Conservation (phyloP, 2,888 invertebrate genomes). For the Agrochola macilenta region DNA sequence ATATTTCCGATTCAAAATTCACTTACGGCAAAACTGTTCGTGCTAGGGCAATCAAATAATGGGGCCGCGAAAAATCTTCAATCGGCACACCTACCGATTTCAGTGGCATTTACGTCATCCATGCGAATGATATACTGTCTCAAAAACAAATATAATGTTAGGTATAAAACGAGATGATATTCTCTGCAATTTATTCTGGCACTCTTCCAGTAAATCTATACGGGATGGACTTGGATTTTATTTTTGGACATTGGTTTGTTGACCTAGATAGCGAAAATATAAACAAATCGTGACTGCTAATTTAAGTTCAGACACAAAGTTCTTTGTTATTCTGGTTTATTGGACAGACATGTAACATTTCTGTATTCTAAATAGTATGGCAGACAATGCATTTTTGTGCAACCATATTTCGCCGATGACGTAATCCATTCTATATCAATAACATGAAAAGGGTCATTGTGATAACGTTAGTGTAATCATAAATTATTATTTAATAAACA, state of each 20-base stretch:
- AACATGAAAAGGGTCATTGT: neutral
- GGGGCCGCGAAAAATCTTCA: slow-evolving; percentile 4
- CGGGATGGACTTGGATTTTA: slow-evolving; percentile 70
- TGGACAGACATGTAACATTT: neutral
- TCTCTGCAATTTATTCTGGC: slow-evolving; percentile 73
- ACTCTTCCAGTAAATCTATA: slow-evolving; percentile 70
- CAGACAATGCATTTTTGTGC: neutral
- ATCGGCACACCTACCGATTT: slow-evolving; percentile 1
- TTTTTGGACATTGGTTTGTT: slow-evolving; percentile 79
- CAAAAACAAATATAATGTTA: slow-evolving; percentile 29
- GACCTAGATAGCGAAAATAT: slow-evolving; percentile 76
- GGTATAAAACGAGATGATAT: slow-evolving; percentile 31
- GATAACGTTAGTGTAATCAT: too few species aligned
- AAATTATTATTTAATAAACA: neutral
- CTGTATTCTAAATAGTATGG: neutral
- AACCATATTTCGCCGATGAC: neutral
- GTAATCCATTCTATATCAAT: neutral
- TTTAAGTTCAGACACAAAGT: neutral
- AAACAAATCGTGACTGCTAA: slow-evolving; percentile 38
- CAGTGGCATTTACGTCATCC: slow-evolving; percentile 33
- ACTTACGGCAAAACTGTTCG: slow-evolving; percentile 3
- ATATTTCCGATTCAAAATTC: neutral
- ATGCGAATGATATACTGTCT: slow-evolving; percentile 19
- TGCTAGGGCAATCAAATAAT: neutral
- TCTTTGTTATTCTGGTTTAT: neutral